Conservation (phyloP, 2,888 invertebrate species). For the Orchestes rusci region DNA sequence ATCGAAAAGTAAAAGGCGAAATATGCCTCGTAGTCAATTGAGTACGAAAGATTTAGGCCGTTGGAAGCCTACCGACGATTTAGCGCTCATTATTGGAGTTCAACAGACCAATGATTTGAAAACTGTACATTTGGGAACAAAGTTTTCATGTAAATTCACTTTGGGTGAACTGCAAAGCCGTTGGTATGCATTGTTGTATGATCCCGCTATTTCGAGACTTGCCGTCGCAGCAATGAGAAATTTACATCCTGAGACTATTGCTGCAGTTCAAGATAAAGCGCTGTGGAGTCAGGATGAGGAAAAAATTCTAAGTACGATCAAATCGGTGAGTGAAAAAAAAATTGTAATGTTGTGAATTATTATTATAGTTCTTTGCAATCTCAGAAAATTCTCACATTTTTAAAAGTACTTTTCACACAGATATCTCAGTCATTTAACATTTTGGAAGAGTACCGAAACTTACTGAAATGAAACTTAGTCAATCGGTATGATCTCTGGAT, state of each 20-base stretch:
- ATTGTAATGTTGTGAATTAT: too few relatives aligned
- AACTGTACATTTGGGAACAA: constrained; percentile 82
- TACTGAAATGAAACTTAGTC: too few relatives aligned
- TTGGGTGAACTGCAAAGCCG: constrained; percentile 89
- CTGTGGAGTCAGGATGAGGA: constrained; percentile 88
- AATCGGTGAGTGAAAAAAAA: constrained; percentile 54
- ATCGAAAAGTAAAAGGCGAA: constrained; percentile 47
- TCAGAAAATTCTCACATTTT: too few relatives aligned
- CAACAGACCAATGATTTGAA: constrained; percentile 79
- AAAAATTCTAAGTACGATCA: constrained; percentile 70
- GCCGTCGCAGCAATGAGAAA: constrained; percentile 91
- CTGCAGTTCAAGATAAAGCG: constrained; percentile 80
- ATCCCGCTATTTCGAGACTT: constrained; percentile 86
- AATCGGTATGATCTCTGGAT: too few relatives aligned
- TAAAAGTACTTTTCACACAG: too few relatives aligned
- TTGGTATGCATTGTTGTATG: constrained; percentile 94
- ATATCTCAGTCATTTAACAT: too few relatives aligned
- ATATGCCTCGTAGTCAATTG: constrained; percentile 60
- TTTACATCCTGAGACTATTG: constrained; percentile 84
- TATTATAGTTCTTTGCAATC: too few relatives aligned
- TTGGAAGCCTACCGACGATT: constrained; percentile 97
- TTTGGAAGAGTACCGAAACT: too few relatives aligned
- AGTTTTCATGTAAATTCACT: constrained; percentile 93
- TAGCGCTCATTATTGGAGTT: constrained; percentile 83
- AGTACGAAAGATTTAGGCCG: constrained; percentile 81